Evolutionary conservation across 2,113 vertebrate species (phyloP).

Genomic region (Nipponia nippon): DNA sequence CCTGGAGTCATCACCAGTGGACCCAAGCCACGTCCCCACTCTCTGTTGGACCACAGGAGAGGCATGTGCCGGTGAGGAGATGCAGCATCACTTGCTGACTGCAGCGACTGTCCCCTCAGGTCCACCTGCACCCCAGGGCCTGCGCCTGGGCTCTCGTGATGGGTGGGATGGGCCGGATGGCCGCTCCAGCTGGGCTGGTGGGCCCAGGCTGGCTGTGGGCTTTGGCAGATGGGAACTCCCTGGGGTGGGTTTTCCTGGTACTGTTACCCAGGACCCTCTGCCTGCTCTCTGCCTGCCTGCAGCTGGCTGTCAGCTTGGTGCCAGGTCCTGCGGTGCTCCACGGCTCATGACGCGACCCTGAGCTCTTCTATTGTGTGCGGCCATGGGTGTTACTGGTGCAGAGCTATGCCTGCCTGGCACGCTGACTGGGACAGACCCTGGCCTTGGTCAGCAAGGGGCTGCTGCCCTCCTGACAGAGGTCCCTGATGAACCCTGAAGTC

Average conservation of each 20-base stretch:
- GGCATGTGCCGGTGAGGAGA: not conserved
- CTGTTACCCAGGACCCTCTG: not conserved
- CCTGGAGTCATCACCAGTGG: not conserved
- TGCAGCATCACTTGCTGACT: not conserved
- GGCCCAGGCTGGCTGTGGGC: not conserved
- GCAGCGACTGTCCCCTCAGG: not conserved
- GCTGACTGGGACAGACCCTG: not conserved
- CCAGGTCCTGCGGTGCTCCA: accelerated
- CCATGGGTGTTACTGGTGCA: not conserved
- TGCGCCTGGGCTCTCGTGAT: accelerated
- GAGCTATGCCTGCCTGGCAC: too few species aligned
- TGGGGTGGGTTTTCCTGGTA: not conserved
- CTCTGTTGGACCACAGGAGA: not conserved
- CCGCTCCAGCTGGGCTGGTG: not conserved
- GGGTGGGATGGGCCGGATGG: accelerated
- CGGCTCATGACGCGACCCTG: not conserved
- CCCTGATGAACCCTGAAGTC: not conserved
- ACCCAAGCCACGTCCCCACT: not conserved
- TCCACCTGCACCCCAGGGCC: not conserved
- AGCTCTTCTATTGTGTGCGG: not conserved
- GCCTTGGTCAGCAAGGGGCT: not conserved
- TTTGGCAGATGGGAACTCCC: not conserved
- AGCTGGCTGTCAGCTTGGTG: not conserved
- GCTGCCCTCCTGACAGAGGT: not conserved
- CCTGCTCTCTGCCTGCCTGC: not conserved